Evolutionary conservation across 2,888 invertebrate species (phyloP).

Genomic region (Phania funesta): DNA sequence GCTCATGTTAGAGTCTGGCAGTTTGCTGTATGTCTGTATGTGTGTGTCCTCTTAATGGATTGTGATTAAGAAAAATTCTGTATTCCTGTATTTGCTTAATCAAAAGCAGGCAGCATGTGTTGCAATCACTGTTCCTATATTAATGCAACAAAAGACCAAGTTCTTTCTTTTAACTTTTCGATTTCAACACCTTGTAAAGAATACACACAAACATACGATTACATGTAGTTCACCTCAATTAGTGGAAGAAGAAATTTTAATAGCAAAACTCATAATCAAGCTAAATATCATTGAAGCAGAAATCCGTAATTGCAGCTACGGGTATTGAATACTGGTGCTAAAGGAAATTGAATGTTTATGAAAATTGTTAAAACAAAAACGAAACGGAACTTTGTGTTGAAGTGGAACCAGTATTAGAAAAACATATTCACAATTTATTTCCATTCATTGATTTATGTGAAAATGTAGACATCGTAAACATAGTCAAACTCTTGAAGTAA

Average conservation of each 20-base stretch:
- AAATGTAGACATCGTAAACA: too few species aligned
- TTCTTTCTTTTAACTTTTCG: constrained; percentile 52
- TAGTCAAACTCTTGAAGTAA: too few species aligned
- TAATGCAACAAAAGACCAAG: constrained; percentile 19
- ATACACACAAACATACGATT: neutral
- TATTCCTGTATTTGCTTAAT: neutral
- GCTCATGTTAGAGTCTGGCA: constrained; percentile 11
- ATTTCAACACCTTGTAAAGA: constrained; percentile 50
- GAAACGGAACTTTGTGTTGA: neutral
- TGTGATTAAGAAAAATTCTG: constrained; percentile 11
- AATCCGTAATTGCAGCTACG: constrained; percentile 32
- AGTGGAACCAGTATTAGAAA: neutral
- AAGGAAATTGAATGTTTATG: constrained; percentile 55
- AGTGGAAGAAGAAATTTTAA: constrained; percentile 45
- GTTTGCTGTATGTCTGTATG: neutral
- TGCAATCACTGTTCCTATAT: constrained; percentile 5
- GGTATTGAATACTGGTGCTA: constrained; percentile 40
- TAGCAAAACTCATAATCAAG: constrained; percentile 47
- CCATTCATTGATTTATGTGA: too few species aligned
- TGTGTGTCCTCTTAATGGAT: constrained; percentile 32
- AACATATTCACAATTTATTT: neutral
- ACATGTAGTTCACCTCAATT: too few species aligned
- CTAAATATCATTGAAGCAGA: constrained; percentile 53
- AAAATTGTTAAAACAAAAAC: constrained; percentile 4
- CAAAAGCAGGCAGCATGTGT: neutral